Evolutionary conservation across 1,140 invertebrate genomes (phyloP), one percentile per base, ranked within the genome.

Genomic region (Triops cancriformis): DNA sequence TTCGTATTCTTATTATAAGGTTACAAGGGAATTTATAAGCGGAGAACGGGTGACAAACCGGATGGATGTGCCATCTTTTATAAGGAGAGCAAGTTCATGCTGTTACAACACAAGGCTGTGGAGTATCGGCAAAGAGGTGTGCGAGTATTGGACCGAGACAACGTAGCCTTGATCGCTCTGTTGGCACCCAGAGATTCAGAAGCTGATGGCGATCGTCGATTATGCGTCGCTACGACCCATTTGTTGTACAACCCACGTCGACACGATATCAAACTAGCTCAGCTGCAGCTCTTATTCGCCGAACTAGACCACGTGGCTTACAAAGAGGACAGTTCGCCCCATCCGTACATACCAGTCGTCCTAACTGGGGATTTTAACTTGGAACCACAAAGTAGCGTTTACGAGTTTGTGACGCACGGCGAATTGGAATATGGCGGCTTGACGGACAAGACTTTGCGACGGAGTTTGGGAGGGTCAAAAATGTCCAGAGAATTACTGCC

Each of bases 291-390:
- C 51, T 84, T 98, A 4, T 85, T 98, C 18, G 89, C 92, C 0
- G 94, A 96, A 85, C 86, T 98, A 12, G 92, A 95, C 78, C 87
- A 89, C 79, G 88, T 95, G 78, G 88, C 93, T n/a, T 93, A 87
- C 82, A 81, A 85, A 79, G 77, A 64, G 78, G 12, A n/a, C 78
- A 6, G 23, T 6, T 64, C 51, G 6, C 51, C 51, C 51, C 18
- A 64, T 64, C 77, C 85, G 26, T 91, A 93, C 82, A 83, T 90
- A 73, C 95, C 96, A 0, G 88, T 94, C 1, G 89, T 98, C 77
- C 77, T 98, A 73, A 92, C 92, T 11, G 96, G 96, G 0, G 96
- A 98, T 84, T 92, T 98, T 75, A 98, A 98, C 85, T 89, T 91
- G 7, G 85, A 89, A 79, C 91, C 93, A 0, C 82, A 89, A 72